Base-by-base conservation (phyloP, 1,140 invertebrate genomes). In the Papilio polyxenes region DNA sequence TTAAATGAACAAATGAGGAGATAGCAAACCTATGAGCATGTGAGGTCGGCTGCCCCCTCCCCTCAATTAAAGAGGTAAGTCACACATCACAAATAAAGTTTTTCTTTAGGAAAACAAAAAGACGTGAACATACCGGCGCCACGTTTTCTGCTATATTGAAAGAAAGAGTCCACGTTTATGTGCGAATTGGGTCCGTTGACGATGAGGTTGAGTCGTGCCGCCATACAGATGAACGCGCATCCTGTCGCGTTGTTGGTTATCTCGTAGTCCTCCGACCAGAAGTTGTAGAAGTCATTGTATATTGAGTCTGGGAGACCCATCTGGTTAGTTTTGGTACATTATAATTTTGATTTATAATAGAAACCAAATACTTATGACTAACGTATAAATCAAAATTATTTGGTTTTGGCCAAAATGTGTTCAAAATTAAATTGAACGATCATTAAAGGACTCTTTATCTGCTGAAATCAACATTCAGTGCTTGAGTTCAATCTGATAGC, bases 181-280 rank as follows among this genome's bases (percentile, higher is more conserved):
- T 15, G 65, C 1, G 65, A 72, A 7, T 37, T 37, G 0, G 23
- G 23, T 7, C 65, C 65, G 5, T 37, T 37, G 23, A 72, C 31
- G 31, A 72, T 72, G 5, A 72, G 31, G 20, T 72, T 72, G 2
- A 72, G 31, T 8, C 31, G 13, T 11, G 65, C 65, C 31, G 65
- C 65, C 13, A 72, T 15, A 40, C 65, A 72, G 3, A 72, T 72
- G 13, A 72, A 37, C 11, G 65, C 65, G 31, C 65, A 72, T 13
- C 65, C 65, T 1, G 65, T 72, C 31, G 65, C 65, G 65, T 72
- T 72, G 65, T 72, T 72, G 0, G 65, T 72, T 11, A 72, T 72
- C 31, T 37, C 65, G n/a, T 72, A 72, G 65, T 15, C 65, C 11
- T 72, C 65, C 11, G 65, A 15, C 65, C 65, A 72, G 31, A 72